phyloP scores from a whole-genome alignment of 2,888 invertebrate genomes.

The Cylloceria caligata region DNA sequence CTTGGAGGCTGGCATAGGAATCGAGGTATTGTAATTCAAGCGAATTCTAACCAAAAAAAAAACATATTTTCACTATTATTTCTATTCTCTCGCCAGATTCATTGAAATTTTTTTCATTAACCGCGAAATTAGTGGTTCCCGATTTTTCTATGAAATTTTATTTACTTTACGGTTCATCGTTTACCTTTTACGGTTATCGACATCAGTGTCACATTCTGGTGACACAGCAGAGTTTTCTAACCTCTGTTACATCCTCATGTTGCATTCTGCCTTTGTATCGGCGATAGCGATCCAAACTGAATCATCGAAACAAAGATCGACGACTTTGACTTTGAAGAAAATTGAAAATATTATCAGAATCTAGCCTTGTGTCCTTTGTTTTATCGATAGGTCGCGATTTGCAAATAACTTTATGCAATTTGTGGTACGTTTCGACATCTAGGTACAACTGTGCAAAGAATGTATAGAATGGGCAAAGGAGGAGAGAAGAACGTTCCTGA shows the following conservation, averaged over 20 bases:
- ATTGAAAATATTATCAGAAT: too few species aligned
- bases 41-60: slow-evolving; percentile 8
- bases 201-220: neutral
- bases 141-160: neutral
- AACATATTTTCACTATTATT: neutral
- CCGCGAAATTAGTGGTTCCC: neutral
- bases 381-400: slow-evolving; percentile 2
- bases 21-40: slow-evolving; percentile 87
- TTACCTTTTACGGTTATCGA: neutral
- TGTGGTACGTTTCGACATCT: neutral
- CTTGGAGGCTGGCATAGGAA: slow-evolving; percentile 97
- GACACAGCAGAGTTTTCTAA: slow-evolving; percentile 64
- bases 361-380: too few species aligned
- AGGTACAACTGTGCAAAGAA: slow-evolving; percentile 95
- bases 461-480: slow-evolving; percentile 99
- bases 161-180: neutral
- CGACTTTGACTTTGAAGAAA: neutral
- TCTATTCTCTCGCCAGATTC: neutral
- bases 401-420: neutral
- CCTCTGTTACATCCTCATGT: slow-evolving; percentile 32
- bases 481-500: slow-evolving; percentile 97
- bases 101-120: neutral
- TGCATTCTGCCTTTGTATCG: slow-evolving; percentile 14
- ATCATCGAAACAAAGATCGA: neutral
- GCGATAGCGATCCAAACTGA: neutral